A percentile compares a stretch with the other conserved stretches of the same genome.
Conservation (phyloP, 2,797 vertebrate genomes). For the Thripadectes ignobilis region DNA sequence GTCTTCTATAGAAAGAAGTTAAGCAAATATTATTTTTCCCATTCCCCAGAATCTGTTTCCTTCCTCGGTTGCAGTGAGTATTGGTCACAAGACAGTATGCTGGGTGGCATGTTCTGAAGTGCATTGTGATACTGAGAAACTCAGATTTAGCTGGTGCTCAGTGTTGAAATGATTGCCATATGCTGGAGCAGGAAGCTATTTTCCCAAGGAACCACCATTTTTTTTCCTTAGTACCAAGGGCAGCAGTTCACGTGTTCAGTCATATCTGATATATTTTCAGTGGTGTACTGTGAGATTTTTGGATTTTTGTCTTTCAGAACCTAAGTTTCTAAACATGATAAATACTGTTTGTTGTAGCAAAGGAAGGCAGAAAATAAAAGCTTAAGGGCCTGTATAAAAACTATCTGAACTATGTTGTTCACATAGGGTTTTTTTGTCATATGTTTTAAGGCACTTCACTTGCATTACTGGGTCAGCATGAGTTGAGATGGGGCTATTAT, state of each 20-base stretch:
- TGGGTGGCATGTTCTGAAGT: background rate
- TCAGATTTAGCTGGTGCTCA: background rate
- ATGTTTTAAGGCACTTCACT: background rate
- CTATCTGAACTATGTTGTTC: background rate
- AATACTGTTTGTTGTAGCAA: background rate
- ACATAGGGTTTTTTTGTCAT: rapidly evolving
- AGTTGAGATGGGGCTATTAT: background rate
- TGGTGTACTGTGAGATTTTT: background rate
- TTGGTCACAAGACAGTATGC: background rate
- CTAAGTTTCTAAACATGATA: background rate
- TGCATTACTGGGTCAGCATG: background rate
- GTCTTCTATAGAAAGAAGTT: background rate
- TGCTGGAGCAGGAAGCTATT: background rate
- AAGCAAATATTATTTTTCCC: background rate
- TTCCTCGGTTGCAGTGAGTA: background rate
- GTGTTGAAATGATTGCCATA: background rate
- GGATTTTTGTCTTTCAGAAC: background rate
- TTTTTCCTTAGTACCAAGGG: background rate
- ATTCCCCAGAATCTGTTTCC: background rate
- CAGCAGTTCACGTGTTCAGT: background rate
- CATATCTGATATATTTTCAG: background rate
- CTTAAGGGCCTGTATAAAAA: background rate
- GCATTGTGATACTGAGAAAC: background rate
- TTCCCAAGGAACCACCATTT: background rate
- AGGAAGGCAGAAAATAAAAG: background rate